Evolutionary conservation across 2,888 invertebrate species (phyloP), one percentile per base, ranked within the genome.

Genomic region (Caenorhabditis angaria): DNA sequence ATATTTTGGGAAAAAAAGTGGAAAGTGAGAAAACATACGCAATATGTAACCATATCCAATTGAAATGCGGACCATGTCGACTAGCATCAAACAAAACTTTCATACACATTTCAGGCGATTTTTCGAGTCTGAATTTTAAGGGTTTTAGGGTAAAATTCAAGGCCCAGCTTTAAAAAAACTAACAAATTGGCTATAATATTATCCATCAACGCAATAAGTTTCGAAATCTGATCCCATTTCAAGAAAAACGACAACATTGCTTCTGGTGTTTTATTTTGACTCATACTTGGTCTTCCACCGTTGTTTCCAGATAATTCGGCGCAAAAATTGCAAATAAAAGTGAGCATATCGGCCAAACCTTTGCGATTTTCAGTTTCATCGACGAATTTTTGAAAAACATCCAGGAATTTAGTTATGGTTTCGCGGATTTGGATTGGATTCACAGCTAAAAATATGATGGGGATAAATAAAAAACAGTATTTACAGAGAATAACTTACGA

Each of bases 41-140:
- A 48, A 81, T 76, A 53, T 81, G 77, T 5, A 76, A 61, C 78
- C 78, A 81, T 54, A 81, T 73, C 81, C 81, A 81, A 56, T 67
- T 75, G 56, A 81, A 81, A 51, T 81, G 71, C 0, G 53, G 48
- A 10, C 81, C 81, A 41, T 76, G 69, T 10, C 77, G 55, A 47
- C 71, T 77, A 1, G 72, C 65, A 18, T 77, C 75, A 41, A 81
- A 79, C 10, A 81, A 35, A 3, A 60, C 58, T 27, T 57, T 63
- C 76, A 81, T 75, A 25, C 81, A 81, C 14, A 57, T 51, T 8
- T 76, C 77, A 0, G 78, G 68, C 29, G 48, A 60, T 25, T 66
- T 28, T 2, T 57, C 20, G 0, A 81, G 35, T 28, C 76, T 76
- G 25, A 62, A 72, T 27, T n/a, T 47, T 41, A 29, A 18, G 5